These are phyloP conservation scores for Carlito syrichta DNA, from an alignment of 2,113 vertebrate genomes.

Conservation along the genomic window DNA sequence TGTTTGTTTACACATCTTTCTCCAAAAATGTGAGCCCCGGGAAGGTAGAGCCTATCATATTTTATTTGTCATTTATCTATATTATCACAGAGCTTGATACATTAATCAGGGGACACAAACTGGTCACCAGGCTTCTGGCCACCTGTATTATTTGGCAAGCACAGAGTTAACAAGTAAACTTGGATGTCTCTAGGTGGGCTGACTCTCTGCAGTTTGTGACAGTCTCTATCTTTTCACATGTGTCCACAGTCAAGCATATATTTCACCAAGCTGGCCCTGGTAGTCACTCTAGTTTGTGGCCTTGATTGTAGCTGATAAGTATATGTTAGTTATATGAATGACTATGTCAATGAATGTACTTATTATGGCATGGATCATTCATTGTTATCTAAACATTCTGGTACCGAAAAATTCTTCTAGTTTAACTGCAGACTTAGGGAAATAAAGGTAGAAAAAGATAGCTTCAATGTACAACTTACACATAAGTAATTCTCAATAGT, in stretches of 20 bases:
- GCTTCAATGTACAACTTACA: background rate
- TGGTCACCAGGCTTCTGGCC: background rate
- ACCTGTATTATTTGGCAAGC: background rate
- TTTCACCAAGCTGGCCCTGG: background rate
- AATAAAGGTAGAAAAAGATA: background rate
- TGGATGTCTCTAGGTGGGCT: background rate
- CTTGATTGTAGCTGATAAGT: background rate
- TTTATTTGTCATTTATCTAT: background rate
- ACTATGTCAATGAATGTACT: background rate
- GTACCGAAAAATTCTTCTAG: background rate
- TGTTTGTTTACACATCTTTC: background rate
- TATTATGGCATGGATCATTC: background rate
- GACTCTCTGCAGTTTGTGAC: no score
- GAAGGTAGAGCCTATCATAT: background rate
- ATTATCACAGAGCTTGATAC: background rate
- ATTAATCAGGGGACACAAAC: background rate
- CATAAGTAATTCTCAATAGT: background rate
- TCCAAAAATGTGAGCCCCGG: background rate
- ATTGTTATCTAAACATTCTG: background rate
- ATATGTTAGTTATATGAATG: background rate
- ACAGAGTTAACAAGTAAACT: background rate
- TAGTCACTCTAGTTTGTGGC: background rate
- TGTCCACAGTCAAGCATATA: background rate
- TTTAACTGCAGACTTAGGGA: background rate
- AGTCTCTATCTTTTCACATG: background rate